Conservation (phyloP, 2,113 vertebrate species). For the Solea solea region DNA sequence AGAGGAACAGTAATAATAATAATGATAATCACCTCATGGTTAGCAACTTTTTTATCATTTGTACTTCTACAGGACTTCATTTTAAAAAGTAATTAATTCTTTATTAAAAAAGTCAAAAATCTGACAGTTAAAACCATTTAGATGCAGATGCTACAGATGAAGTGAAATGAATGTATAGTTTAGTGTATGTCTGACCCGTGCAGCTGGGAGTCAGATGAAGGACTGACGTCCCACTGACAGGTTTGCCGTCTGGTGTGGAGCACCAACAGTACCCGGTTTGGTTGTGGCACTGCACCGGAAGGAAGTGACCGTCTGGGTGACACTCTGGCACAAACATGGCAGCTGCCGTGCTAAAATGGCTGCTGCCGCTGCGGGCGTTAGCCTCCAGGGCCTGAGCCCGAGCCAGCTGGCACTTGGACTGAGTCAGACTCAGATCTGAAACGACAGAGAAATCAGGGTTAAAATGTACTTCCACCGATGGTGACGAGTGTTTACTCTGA, state of each 20-base stretch:
- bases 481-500: too few species aligned
- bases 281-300: conserved; percentile 78
- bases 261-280: conserved; percentile 81
- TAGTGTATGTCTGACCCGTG: conserved; percentile 53
- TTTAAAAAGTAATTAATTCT: too few species aligned
- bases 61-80: too few species aligned
- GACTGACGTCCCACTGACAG: conserved; percentile 72
- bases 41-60: too few species aligned
- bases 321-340: conserved; percentile 73
- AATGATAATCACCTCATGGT: too few species aligned
- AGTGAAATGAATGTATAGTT: not conserved
- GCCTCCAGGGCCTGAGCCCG: conserved; percentile 63
- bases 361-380: conserved; percentile 17
- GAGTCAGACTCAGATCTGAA: conserved; percentile 47
- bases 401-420: conserved; percentile 74
- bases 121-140: too few species aligned
- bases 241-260: conserved; percentile 73
- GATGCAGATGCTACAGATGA: not conserved
- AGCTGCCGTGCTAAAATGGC: not conserved
- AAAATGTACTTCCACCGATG: not conserved
- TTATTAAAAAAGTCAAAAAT: too few species aligned
- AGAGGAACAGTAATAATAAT: too few species aligned
- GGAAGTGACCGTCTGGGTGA: conserved; percentile 64
- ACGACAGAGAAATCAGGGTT: not conserved
- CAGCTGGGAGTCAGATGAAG: conserved; percentile 72